These are phyloP conservation scores for Cotesia chilonis DNA, from an alignment of 1,140 invertebrate genomes.

Conservation along the genomic window DNA sequence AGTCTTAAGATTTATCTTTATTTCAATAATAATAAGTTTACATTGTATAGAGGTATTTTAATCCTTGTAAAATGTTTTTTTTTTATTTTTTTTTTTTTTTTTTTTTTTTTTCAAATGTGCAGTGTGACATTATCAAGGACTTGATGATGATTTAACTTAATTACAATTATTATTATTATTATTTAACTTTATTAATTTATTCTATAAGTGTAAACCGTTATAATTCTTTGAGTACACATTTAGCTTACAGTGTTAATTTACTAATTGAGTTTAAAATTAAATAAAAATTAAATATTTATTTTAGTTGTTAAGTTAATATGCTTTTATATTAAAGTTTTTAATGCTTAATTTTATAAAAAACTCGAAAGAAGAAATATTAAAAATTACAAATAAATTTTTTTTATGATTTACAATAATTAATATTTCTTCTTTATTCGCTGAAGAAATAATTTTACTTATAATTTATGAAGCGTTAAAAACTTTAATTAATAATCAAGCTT, in stretches of 20 bases:
- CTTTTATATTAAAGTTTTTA: no score
- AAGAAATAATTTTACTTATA: no score
- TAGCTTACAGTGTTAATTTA: not conserved
- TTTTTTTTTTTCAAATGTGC: not conserved
- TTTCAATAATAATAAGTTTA: conserved; percentile 64
- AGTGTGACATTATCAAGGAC: conserved; percentile 48
- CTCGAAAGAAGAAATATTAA: no score
- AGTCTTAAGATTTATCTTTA: conserved; percentile 64
- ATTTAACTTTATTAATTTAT: conserved; percentile 3
- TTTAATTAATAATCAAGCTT: no score
- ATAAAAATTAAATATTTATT: no score
- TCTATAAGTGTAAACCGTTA: not conserved
- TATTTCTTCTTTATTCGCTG: no score
- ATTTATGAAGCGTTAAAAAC: no score
- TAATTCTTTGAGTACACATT: conserved; percentile 8
- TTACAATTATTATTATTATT: conserved; percentile 6
- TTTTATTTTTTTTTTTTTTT: conserved; percentile 41
- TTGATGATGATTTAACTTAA: conserved; percentile 20
- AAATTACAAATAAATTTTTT: no score
- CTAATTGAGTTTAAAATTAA: not conserved
- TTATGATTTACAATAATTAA: no score
- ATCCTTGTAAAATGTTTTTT: conserved; percentile 57
- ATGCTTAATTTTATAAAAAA: no score
- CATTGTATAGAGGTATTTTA: conserved; percentile 62
- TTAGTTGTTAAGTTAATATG: no score